Evolutionary conservation across 2,113 vertebrate genomes (phyloP).

Genomic region (Coreoperca whiteheadi): DNA sequence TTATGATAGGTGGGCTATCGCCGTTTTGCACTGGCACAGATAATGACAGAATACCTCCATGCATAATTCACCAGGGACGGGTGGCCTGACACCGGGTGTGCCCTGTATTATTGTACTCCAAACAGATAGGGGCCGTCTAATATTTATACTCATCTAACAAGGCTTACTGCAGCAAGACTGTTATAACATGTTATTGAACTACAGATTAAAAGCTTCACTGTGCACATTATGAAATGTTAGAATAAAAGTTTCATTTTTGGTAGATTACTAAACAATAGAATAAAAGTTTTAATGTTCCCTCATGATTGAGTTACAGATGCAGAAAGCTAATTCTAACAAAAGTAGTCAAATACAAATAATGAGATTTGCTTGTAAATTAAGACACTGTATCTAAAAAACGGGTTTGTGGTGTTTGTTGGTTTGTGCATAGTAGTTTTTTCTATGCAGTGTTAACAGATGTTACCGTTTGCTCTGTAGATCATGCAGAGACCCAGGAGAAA

Average conservation of each 20-base stretch:
- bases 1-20: slow-evolving; percentile 71
- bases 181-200: slow-evolving; percentile 52
- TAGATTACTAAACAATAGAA: not conserved
- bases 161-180: slow-evolving; percentile 45
- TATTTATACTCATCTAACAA: slow-evolving; percentile 60
- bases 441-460: not conserved
- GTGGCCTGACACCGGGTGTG: slow-evolving; percentile 64
- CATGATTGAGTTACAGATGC: not conserved
- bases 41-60: slow-evolving; percentile 71
- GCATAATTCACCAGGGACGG: slow-evolving; percentile 75
- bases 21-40: slow-evolving; percentile 66
- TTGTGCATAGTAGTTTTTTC: not conserved
- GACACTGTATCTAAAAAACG: no score
- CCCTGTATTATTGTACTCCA: slow-evolving; percentile 61
- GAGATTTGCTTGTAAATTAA: not conserved
- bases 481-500: not conserved
- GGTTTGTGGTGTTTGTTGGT: not conserved
- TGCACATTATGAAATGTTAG: slow-evolving; percentile 18
- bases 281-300: slow-evolving; percentile 8
- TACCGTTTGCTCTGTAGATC: not conserved
- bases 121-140: slow-evolving; percentile 42
- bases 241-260: slow-evolving; percentile 11
- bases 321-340: not conserved
- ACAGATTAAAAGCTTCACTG: slow-evolving; percentile 45
- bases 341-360: not conserved